Base-by-base conservation (phyloP, 92 coral and sea anemone species). In the Meandrina meandrites region DNA sequence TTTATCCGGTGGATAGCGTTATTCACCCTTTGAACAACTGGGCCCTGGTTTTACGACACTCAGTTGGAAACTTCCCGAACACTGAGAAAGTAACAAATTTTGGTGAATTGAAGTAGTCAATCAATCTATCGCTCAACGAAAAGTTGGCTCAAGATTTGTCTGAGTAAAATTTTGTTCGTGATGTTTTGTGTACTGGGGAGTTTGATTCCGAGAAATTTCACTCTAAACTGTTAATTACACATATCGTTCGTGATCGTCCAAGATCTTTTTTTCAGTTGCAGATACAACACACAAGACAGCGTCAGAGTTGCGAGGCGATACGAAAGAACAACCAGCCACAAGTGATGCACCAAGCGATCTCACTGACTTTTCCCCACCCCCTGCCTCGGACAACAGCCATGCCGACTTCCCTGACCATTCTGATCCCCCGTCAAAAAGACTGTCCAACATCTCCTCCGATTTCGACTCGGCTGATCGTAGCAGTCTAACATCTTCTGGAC, bases 361-460 rank as follows among this genome's bases (percentile, higher is more conserved):
- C 47, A 21, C 50, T 72, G 86, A 70, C 67, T 47, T 69, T 19
- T 19, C 28, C 27, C 50, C 24, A 10, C 40, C 57, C 16, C 74
- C 87, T 18, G 40, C 13, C 56, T 19, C 68, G 32, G 51, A n/a
- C n/a, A n/a, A n/a, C n/a, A n/a, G n/a, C n/a, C n/a, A 36, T 28
- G 17, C 36, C 36, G 81, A 73, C 27, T 36, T 32, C 1, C 71
- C 56, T 19, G 81, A 84, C 47, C 42, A 14, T 21, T 17, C 47
- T 56, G 81, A 84, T 54, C 54, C 87, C 4, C 15, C 74, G 30
- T 31, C 75, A 8, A 42, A 84, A 34, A 62, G 80, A 48, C 79
- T 81, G 4, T 94, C 95, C 31, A 90, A 92, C 78, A 86, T 94
- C 37, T 94, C 98, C 31, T 92, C 98, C 16, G 98, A 94, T 48